phyloP scores from a whole-genome alignment of 1,140 invertebrate genomes.

The Cydia strobilella region DNA sequence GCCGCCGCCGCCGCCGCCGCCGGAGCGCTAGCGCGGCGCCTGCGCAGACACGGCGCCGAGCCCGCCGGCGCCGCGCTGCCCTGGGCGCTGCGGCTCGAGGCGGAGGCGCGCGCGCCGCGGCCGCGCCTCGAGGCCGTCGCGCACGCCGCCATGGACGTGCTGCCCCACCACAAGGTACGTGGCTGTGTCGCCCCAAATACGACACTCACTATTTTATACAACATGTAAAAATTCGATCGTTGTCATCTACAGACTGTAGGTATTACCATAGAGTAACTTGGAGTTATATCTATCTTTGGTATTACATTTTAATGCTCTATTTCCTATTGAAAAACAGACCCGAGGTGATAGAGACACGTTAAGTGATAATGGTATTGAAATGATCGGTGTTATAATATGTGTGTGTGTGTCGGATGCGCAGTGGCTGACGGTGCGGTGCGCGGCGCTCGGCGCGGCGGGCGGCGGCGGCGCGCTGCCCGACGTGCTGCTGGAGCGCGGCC shows the following conservation, averaged over 20 bases:
- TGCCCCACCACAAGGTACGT: constrained; percentile 30
- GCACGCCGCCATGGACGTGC: constrained; percentile 40
- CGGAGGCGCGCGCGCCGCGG: constrained; percentile 41
- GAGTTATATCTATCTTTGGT: too few species aligned
- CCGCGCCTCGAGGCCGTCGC: constrained; percentile 38
- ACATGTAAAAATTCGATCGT: too few species aligned
- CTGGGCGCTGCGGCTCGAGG: constrained; percentile 33
- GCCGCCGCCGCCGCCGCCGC: constrained; percentile 35
- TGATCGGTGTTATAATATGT: too few species aligned
- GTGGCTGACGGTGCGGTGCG: constrained; percentile 54
- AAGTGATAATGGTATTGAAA: too few species aligned
- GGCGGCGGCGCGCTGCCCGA: constrained; percentile 45
- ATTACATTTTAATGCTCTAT: too few species aligned
- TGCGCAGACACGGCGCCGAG: not conserved
- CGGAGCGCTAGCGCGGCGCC: constrained; percentile 40
- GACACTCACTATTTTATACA: too few species aligned
- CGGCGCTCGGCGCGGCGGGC: constrained; percentile 44
- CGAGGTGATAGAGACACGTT: too few species aligned
- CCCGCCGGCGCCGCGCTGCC: constrained; percentile 36
- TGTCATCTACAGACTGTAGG: too few species aligned
- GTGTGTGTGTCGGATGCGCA: constrained; percentile 23
- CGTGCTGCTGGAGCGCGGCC: constrained; percentile 50
- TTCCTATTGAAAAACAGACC: too few species aligned
- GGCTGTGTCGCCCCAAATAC: too few species aligned
- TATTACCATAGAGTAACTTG: too few species aligned